These are phyloP conservation scores for Alaudala cheleensis DNA, from an alignment of 2,113 vertebrate genomes.

Conservation along the genomic window DNA sequence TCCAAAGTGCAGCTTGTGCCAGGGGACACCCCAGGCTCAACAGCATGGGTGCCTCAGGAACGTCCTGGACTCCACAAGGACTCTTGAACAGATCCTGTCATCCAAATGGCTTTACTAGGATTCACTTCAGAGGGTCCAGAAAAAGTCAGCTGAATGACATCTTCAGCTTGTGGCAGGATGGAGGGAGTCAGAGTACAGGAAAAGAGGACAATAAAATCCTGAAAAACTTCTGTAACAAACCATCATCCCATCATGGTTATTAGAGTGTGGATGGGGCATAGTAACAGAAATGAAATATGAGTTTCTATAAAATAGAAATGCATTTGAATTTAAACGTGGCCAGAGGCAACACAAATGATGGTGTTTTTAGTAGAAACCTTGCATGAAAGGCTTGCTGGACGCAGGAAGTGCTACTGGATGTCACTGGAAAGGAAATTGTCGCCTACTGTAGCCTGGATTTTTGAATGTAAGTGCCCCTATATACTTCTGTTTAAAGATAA, in stretches of 20 bases:
- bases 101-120: neutral
- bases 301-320: neutral
- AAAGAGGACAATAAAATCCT: neutral
- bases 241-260: neutral
- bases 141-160: neutral
- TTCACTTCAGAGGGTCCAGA: neutral
- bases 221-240: neutral
- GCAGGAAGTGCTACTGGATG: neutral
- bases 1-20: neutral
- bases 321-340: neutral
- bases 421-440: neutral
- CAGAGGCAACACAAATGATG: neutral
- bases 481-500: neutral
- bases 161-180: neutral
- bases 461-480: neutral
- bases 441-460: neutral
- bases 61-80: neutral
- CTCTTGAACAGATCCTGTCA: neutral
- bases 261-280: neutral
- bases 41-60: neutral
- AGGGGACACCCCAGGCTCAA: fast-evolving
- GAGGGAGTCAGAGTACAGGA: neutral
- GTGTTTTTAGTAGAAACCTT: neutral
- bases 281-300: neutral
- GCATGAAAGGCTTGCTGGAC: neutral